Base-by-base conservation (phyloP, 2,113 vertebrate genomes). In the Rhynchopsitta pachyrhyncha region DNA sequence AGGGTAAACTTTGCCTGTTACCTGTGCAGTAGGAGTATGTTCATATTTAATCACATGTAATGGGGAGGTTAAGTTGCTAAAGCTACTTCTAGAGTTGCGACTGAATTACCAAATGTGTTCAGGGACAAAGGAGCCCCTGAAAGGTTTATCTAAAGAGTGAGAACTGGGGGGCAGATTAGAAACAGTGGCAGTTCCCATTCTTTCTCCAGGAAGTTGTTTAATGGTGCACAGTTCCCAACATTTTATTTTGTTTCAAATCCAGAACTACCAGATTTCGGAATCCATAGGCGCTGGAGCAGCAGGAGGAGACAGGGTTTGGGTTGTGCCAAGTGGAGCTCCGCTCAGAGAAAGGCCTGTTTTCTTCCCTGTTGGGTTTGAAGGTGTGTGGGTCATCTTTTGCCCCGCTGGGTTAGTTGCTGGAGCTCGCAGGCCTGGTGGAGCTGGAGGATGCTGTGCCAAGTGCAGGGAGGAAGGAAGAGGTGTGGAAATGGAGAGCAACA, bases 161-260 rank as follows among this genome's bases (percentile, higher is more conserved):
- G 35, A 71, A 63, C 44, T 57, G 16, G 8, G 8, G 9, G n/a
- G 31, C 2, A 10, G 31, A 37, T 59, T 64, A 50, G 70, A 80
- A 91, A 33, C 27, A 71, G 16, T 0, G 0, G 6, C 1, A 3
- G 13, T 33, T 60, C 63, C 47, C 4, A 0, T 63, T 81, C 46
- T 91, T 71, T 88, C 64, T 81, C 23, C 3, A 13, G 35, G 82
- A 20, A 68, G n/a, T 18, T 82, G 22, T 62, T 81, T 69, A 46
- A 74, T 1, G 20, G 70, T 49, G 28, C 5, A 2, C 29, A 35
- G 37, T 44, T 93, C 27, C 18, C 17, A 28, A 10, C 35, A 7
- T 59, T 84, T 17, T 20, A 24, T 81, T 86, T 86, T 78, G n/a
- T 84, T 92, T 75, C 42, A 86, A 76, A 47, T 62, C 20, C 17